Base-by-base conservation (phyloP, 2,797 vertebrate genomes). In the Merluccius polli region DNA sequence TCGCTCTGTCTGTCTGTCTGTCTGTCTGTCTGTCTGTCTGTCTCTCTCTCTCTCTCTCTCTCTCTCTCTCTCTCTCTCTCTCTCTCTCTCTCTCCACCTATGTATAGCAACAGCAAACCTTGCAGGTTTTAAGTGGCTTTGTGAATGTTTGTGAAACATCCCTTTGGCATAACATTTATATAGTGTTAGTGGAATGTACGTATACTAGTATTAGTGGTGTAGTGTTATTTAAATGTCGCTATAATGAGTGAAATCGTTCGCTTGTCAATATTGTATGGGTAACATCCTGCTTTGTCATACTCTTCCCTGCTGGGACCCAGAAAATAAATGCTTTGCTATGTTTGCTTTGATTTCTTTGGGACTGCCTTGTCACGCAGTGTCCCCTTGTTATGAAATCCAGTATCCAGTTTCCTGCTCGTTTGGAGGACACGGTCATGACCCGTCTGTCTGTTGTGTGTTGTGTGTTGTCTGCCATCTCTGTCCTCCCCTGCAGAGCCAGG, bases 401-500 rank as follows among this genome's bases (percentile, higher is more conserved):
- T 84, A 33, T 86, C 76, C 70, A n/a, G 69, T 76, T 86, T 87
- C 32, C 69, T 5, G 31, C 21, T 44, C 59, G 32, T 27, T 72
- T 32, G 30, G 48, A 71, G 18, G 24, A 15, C 27, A 38, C 41
- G 52, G 72, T 79, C 63, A 9, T 85, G 86, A 89, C 78, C 77
- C 70, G 73, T 72, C 52, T 24, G 10, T 59, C 52, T 24, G 7
- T n/a, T 59, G 52, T 59, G 21, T 59, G 52, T n/a, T 59, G 52
- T 59, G 21, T 59, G 52, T n/a, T 59, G 52, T 59, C 52, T n/a
- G 52, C 52, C 52, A 24, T 59, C 52, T n/a, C 52, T 24, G 44
- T 9, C 48, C 72, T 76, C 89, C 83, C 85, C 67, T 32, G 73
- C 77, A 99, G 97, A 95, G 94, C 87, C 96, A 97, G 44, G 97